phyloP scores from a whole-genome alignment of 1,140 invertebrate species.

The Patella vulgata region DNA sequence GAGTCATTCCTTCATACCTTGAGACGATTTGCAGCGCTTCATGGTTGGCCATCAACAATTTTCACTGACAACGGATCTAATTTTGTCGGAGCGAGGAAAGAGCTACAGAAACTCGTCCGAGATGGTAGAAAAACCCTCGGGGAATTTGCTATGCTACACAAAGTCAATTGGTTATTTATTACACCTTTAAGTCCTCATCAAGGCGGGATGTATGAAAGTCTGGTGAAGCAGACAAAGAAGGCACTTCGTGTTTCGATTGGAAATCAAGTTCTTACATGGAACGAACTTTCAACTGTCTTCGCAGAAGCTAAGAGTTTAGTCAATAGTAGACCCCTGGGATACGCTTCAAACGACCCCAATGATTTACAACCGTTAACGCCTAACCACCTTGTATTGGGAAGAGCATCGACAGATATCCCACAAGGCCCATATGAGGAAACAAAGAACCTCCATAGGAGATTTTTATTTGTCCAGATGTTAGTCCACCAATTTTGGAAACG shows the following conservation, averaged over 20 bases:
- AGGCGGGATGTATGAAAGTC: constrained; percentile 8
- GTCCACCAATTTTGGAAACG: neutral
- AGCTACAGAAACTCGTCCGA: constrained; percentile 2
- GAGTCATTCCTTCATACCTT: neutral
- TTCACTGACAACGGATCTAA: constrained; percentile 6
- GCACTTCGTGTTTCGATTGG: too few species aligned
- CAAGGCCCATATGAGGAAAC: neutral
- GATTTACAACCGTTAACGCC: constrained; percentile 2
- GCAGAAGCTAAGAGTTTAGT: constrained; percentile 1
- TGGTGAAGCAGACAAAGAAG: constrained; percentile 8
- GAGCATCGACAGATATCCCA: neutral
- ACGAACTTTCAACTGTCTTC: too few species aligned
- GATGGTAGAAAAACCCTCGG: constrained; percentile 1
- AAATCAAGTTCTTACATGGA: too few species aligned
- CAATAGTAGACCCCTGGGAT: neutral
- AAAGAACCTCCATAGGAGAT: constrained; percentile 1
- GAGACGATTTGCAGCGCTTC: constrained; percentile 5
- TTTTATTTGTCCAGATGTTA: too few species aligned
- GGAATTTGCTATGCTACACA: neutral
- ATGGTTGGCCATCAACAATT: constrained; percentile 11
- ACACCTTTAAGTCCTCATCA: constrained; percentile 14
- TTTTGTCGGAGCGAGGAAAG: constrained; percentile 11
- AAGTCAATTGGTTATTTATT: constrained; percentile 8
- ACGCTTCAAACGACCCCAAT: neutral
- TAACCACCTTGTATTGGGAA: constrained; percentile 3